phyloP scores from a whole-genome alignment of 1,140 invertebrate species.

The Drosophila navojoa region DNA sequence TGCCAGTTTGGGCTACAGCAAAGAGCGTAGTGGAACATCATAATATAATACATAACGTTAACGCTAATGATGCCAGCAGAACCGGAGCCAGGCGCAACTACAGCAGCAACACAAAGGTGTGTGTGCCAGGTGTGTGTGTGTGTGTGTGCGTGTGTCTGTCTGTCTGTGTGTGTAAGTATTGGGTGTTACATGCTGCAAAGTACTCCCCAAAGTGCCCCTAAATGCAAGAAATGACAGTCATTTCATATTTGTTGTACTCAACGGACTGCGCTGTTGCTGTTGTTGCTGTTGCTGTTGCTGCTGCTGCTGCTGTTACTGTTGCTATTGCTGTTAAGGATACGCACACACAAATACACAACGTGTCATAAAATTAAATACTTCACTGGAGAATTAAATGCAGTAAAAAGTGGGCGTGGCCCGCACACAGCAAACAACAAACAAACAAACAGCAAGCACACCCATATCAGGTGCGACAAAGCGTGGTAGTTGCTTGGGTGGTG shows the following conservation, averaged over 20 bases:
- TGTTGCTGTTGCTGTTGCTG: slow-evolving; percentile 27
- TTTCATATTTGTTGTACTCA: slow-evolving; percentile 82
- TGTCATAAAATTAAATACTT: slow-evolving; percentile 83
- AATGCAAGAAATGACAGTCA: slow-evolving; percentile 82
- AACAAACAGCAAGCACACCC: slow-evolving; percentile 55
- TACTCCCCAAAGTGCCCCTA: slow-evolving; percentile 81
- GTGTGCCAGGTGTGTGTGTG: slow-evolving; percentile 56
- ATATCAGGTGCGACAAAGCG: slow-evolving; percentile 41
- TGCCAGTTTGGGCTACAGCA: slow-evolving; percentile 1
- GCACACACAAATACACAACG: slow-evolving; percentile 60
- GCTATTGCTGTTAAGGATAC: slow-evolving; percentile 36
- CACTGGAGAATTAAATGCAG: slow-evolving; percentile 82
- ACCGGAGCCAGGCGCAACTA: slow-evolving; percentile 32
- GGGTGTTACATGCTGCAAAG: slow-evolving; percentile 80
- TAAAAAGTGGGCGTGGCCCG: slow-evolving; percentile 74
- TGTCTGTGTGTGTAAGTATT: slow-evolving; percentile 62
- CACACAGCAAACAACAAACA: slow-evolving; percentile 33
- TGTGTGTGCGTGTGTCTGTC: slow-evolving; percentile 38
- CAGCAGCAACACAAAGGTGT: slow-evolving; percentile 52
- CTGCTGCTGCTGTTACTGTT: slow-evolving; percentile 8
- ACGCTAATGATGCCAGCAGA: slow-evolving; percentile 76
- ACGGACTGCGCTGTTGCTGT: slow-evolving; percentile 47
- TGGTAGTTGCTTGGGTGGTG: background rate
- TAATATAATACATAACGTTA: slow-evolving; percentile 80
- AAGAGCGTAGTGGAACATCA: slow-evolving; percentile 57